phyloP scores from a whole-genome alignment of 1,140 invertebrate genomes.

The Zaprionus ghesquierei region DNA sequence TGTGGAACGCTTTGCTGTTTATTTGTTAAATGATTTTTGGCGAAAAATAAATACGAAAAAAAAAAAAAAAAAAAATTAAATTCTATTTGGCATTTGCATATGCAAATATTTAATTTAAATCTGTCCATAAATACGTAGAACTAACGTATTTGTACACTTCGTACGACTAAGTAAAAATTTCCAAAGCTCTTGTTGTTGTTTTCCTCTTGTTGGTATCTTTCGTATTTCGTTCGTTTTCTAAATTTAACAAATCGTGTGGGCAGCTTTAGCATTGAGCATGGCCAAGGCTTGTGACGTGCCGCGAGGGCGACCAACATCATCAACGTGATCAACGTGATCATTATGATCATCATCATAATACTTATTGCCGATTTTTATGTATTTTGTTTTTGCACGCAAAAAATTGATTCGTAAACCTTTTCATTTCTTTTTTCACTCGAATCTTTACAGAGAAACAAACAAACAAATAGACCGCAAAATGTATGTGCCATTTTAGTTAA shows the following conservation, averaged over 20 bases:
- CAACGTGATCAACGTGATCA: constrained; percentile 32
- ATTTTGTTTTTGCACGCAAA: constrained; percentile 1
- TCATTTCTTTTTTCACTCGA: no score
- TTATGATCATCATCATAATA: constrained; percentile 48
- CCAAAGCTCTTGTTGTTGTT: constrained; percentile 27
- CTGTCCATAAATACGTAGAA: constrained; percentile 36
- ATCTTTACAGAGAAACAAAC: constrained; percentile 47
- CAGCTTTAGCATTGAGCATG: constrained; percentile 68
- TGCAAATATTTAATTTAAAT: constrained; percentile 51
- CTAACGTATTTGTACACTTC: constrained; percentile 11
- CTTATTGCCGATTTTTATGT: constrained; percentile 43
- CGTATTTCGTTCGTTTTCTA: constrained; percentile 37
- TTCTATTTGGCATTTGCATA: constrained; percentile 42
- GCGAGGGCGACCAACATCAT: constrained; percentile 1
- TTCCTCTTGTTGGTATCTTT: constrained; percentile 1
- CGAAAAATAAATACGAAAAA: constrained; percentile 41
- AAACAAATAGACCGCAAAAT: constrained; percentile 57
- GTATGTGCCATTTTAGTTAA: constrained; percentile 70
- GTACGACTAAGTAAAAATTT: constrained; percentile 33
- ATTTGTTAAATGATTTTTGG: constrained; percentile 35
- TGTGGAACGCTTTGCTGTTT: constrained; percentile 27
- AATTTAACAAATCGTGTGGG: constrained; percentile 72
- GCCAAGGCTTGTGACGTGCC: constrained; percentile 64
- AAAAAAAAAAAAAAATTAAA: no score
- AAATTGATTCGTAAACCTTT: constrained; percentile 10